phyloP scores from a whole-genome alignment of 2,888 invertebrate genomes.

The Strigamia maritima region DNA sequence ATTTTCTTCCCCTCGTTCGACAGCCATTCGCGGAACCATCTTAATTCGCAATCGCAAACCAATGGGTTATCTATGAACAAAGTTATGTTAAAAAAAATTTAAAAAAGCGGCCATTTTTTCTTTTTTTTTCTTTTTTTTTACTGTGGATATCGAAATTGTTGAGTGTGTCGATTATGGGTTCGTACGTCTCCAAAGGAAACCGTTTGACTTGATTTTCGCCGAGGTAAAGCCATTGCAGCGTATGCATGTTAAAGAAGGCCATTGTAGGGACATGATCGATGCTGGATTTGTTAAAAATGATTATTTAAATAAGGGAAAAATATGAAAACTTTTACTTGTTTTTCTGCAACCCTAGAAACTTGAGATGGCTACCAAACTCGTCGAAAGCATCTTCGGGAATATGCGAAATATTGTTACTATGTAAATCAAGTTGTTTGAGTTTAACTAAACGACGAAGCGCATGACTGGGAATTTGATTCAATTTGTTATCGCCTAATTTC shows the following conservation, averaged over 20 bases:
- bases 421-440: conserved; percentile 79
- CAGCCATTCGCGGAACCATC: conserved; percentile 82
- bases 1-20: conserved; percentile 49
- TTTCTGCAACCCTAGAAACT: conserved; percentile 87
- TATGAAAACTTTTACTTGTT: conserved; percentile 68
- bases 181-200: conserved; percentile 82
- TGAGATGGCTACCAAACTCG: conserved; percentile 83
- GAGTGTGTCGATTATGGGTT: conserved; percentile 80
- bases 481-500: conserved; percentile 80
- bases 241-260: conserved; percentile 84
- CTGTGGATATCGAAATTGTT: conserved; percentile 85
- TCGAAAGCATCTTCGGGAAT: conserved; percentile 82
- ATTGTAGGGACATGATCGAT: conserved; percentile 64
- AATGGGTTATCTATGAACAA: conserved; percentile 75
- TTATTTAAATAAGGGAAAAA: no score
- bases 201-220: conserved; percentile 77
- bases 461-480: conserved; percentile 79
- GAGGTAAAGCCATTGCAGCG: conserved; percentile 79
- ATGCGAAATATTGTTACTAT: conserved; percentile 79
- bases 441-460: conserved; percentile 78
- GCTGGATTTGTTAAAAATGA: no score
- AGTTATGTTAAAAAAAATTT: no score
- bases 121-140: no score
- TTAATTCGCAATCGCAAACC: conserved; percentile 79
- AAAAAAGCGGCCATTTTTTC: no score